A percentile compares a stretch with the other conserved stretches of the same genome.
Evolutionary conservation across 2,113 vertebrate genomes (phyloP).

Genomic region (Gopherus flavomarginatus): DNA sequence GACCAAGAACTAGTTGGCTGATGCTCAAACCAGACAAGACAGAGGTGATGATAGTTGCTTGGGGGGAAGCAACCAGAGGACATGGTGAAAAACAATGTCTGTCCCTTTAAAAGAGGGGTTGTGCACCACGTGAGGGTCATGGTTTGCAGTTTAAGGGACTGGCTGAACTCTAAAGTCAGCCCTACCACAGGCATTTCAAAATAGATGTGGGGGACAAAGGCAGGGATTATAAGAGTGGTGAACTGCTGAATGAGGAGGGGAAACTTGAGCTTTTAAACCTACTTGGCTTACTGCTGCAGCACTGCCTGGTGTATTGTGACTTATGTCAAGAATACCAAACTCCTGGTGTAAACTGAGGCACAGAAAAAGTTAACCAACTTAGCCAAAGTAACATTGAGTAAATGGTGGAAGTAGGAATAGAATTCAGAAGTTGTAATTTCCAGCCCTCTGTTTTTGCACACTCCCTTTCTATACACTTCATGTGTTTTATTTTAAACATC

Average conservation of each 20-base stretch:
- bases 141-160: not conserved
- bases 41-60: not conserved
- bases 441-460: not conserved
- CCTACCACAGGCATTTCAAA: not conserved
- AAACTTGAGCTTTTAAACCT: not conserved
- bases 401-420: not conserved
- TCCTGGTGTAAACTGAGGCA: not conserved
- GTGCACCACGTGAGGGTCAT: not conserved
- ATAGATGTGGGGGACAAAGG: not conserved
- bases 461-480: not conserved
- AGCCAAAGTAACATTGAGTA: not conserved
- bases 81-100: not conserved
- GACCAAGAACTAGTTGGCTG: not conserved
- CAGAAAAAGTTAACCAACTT: not conserved
- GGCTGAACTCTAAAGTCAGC: not conserved
- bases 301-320: not conserved
- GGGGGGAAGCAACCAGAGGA: not conserved
- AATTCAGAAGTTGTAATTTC: not conserved
- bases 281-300: not conserved
- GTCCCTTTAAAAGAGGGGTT: not conserved
- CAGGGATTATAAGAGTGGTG: not conserved
- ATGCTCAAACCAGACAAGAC: not conserved
- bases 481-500: not conserved
- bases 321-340: not conserved
- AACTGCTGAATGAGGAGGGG: not conserved